These are phyloP conservation scores for Pithys albifrons DNA, from an alignment of 2,113 vertebrate species.

Conservation along the genomic window DNA sequence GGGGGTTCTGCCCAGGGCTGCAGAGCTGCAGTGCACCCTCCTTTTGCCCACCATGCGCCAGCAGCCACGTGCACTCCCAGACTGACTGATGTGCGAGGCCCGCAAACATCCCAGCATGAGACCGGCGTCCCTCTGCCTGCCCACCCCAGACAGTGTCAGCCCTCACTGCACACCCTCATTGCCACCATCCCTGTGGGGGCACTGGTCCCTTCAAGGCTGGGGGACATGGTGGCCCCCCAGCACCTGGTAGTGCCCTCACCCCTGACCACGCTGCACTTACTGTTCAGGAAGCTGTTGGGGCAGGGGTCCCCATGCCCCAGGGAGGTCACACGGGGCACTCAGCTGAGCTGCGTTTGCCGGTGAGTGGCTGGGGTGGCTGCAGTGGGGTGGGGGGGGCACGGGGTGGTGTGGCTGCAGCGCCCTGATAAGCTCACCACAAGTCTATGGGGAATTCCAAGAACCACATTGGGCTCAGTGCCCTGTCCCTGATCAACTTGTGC, in stretches of 20 bases:
- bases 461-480: accelerated
- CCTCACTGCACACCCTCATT: background rate
- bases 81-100: accelerated
- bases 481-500: background rate
- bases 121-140: background rate
- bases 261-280: background rate
- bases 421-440: conserved; percentile 28
- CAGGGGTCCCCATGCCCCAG: background rate
- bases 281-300: background rate
- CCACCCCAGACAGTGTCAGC: background rate
- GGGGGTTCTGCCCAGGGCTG: too few species aligned
- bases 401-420: background rate
- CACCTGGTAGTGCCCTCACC: accelerated
- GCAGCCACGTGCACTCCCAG: accelerated
- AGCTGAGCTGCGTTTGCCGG: background rate
- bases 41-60: background rate
- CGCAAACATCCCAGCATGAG: accelerated
- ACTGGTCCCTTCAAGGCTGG: accelerated
- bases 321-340: background rate
- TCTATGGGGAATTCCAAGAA: conserved; percentile 9
- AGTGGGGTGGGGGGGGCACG: accelerated
- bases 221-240: background rate
- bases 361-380: background rate
- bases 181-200: accelerated
- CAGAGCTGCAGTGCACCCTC: too few species aligned